Evolutionary conservation across 2,113 vertebrate genomes (phyloP).

Genomic region (Brachyistius frenatus): DNA sequence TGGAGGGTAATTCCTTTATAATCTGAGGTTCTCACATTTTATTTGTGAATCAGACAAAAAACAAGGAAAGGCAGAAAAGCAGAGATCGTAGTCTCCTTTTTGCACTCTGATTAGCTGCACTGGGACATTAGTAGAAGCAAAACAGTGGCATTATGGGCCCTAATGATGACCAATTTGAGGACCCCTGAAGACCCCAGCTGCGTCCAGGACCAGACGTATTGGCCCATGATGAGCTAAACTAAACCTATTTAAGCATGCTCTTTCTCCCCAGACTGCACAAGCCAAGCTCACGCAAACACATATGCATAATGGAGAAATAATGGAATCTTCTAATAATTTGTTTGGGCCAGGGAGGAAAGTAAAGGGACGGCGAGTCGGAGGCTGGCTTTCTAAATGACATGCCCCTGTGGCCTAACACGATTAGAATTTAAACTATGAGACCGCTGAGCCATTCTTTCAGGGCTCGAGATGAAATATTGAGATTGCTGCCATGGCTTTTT

Average conservation of each 20-base stretch:
- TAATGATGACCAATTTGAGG: constrained; percentile 84
- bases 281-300: constrained; percentile 76
- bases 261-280: constrained; percentile 40
- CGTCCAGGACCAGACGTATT: constrained; percentile 78
- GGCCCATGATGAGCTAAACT: constrained; percentile 83
- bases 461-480: constrained; percentile 83
- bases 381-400: constrained; percentile 80
- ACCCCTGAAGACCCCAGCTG: constrained; percentile 83
- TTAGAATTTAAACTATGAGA: constrained; percentile 84
- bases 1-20: constrained; percentile 36
- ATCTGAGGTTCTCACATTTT: constrained; percentile 16
- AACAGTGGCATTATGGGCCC: constrained; percentile 73
- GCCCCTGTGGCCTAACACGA: constrained; percentile 85
- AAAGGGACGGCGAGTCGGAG: constrained; percentile 70
- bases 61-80: constrained; percentile 38
- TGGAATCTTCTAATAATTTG: constrained; percentile 86
- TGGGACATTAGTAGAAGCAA: constrained; percentile 74
- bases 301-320: constrained; percentile 87
- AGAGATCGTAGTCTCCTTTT: constrained; percentile 32
- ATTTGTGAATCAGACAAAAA: constrained; percentile 8
- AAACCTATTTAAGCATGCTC: constrained; percentile 77
- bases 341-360: constrained; percentile 76
- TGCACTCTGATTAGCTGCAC: constrained; percentile 53
- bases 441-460: constrained; percentile 57
- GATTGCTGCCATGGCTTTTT: constrained; percentile 76